Evolutionary conservation across 2,797 vertebrate species (phyloP).

Genomic region (Toxotes lorentzi): DNA sequence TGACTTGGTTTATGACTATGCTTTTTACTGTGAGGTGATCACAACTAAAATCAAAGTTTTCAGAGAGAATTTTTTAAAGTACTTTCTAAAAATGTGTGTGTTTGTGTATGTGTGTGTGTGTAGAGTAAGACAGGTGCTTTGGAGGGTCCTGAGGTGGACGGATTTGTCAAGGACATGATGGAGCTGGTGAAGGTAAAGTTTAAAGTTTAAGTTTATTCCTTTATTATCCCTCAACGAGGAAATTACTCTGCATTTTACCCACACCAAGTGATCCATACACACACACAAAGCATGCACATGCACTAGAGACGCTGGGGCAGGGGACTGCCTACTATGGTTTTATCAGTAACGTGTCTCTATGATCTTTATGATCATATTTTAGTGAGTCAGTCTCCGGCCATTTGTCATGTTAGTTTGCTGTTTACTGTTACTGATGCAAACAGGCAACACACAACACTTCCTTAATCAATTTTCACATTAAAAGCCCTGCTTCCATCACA

Average conservation of each 20-base stretch:
- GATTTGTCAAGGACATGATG: constrained; percentile 98
- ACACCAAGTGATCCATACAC: too few species aligned
- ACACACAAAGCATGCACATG: too few species aligned
- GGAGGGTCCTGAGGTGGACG: constrained; percentile 95
- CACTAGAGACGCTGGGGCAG: too few species aligned
- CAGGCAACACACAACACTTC: neutral
- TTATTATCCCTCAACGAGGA: too few species aligned
- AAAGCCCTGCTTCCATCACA: neutral
- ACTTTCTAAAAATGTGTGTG: constrained; percentile 4
- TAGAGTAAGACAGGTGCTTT: constrained; percentile 93
- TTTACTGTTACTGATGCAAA: too few species aligned
- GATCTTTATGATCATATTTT: too few species aligned
- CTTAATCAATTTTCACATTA: neutral
- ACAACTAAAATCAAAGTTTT: too few species aligned
- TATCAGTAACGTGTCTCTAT: too few species aligned
- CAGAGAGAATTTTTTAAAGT: too few species aligned
- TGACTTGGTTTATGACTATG: neutral
- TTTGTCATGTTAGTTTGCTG: neutral
- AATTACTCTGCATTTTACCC: too few species aligned
- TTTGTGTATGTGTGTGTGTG: constrained; percentile 28
- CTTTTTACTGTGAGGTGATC: neutral
- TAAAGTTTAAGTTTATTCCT: constrained; percentile 49
- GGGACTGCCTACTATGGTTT: too few species aligned
- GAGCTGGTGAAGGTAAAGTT: constrained; percentile 92
- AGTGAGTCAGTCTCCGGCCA: too few species aligned